Conservation (phyloP, 2,113 vertebrate species). For the Tiliqua scincoides region DNA sequence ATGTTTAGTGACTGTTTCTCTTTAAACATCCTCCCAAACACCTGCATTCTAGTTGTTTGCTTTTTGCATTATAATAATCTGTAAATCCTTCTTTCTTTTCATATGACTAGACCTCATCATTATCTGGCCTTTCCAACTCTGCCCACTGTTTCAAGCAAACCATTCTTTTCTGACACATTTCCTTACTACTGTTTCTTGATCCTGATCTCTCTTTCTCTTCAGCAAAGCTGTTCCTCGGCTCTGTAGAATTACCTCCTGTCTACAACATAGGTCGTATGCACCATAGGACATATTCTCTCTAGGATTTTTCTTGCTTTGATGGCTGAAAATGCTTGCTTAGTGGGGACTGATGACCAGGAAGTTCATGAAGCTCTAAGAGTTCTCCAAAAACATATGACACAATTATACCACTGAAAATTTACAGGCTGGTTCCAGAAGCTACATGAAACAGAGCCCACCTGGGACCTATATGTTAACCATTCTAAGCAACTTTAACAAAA, state of each 20-base stretch:
- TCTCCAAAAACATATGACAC: not conserved
- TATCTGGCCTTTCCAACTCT: not conserved
- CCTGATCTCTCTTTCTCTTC: not conserved
- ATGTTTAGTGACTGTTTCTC: not conserved
- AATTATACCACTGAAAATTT: not conserved
- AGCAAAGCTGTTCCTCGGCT: not conserved
- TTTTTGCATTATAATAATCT: not conserved
- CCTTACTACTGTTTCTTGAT: not conserved
- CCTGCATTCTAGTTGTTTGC: not conserved
- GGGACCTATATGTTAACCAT: not conserved
- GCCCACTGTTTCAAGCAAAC: no score
- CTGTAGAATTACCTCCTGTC: not conserved
- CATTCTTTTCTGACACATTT: not conserved
- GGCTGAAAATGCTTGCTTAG: no score
- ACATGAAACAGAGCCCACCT: not conserved
- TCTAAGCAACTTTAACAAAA: not conserved
- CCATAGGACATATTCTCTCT: not conserved
- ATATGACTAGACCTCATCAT: not conserved
- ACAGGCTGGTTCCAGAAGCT: not conserved
- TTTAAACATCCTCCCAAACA: not conserved
- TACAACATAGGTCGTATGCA: not conserved
- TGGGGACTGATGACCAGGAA: not conserved
- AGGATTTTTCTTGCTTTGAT: not conserved
- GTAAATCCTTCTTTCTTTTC: not conserved
- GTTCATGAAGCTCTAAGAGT: not conserved